Evolutionary conservation across 2,797 vertebrate genomes (phyloP).

Genomic region (Propithecus perrieri): DNA sequence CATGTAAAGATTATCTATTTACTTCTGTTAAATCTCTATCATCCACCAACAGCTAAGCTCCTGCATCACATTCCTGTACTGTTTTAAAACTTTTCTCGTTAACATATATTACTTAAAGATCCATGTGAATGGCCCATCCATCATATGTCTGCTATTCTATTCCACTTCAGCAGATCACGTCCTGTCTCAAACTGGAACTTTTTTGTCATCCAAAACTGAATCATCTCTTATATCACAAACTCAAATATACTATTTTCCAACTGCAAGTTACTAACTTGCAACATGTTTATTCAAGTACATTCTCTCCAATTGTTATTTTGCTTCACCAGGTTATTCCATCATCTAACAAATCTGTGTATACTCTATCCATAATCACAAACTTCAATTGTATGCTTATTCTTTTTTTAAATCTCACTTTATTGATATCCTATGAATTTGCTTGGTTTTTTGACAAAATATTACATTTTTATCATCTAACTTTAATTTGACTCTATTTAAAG

Average conservation of each 20-base stretch:
- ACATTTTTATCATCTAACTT: constrained; percentile 17
- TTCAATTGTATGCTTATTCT: neutral
- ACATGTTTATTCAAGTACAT: neutral
- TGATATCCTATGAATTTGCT: neutral
- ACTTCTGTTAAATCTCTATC: neutral
- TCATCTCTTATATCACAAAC: neutral
- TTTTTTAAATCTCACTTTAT: neutral
- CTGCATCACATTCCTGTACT: neutral
- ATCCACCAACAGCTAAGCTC: neutral
- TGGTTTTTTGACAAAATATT: constrained; percentile 22
- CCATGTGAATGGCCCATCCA: neutral
- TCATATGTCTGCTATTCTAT: neutral
- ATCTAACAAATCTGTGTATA: neutral
- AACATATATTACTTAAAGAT: neutral
- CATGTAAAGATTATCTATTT: neutral
- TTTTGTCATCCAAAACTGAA: neutral
- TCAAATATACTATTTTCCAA: neutral
- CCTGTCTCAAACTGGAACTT: neutral
- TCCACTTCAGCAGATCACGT: neutral
- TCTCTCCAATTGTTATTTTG: neutral
- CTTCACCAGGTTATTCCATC: neutral
- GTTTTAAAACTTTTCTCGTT: neutral
- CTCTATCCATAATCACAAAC: neutral
- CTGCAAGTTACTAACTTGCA: neutral
- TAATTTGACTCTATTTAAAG: constrained; percentile 44